These are phyloP conservation scores for Nomada goodeniana DNA, from an alignment of 2,888 invertebrate genomes.

Conservation along the genomic window DNA sequence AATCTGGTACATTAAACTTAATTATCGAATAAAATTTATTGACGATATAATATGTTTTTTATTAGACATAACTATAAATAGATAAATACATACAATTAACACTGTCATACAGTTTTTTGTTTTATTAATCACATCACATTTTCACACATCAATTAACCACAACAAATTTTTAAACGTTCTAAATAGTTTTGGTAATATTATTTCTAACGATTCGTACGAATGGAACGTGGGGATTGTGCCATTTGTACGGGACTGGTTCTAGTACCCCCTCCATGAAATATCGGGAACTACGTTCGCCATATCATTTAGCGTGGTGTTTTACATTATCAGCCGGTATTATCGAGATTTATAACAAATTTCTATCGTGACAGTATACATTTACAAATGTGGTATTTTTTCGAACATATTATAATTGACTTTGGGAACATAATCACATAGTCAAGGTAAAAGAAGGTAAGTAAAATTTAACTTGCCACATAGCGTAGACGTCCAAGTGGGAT, in stretches of 20 bases:
- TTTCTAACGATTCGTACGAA: neutral
- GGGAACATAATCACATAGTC: conserved; percentile 14
- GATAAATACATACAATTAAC: neutral
- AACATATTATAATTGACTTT: neutral
- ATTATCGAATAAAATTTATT: too few relatives aligned
- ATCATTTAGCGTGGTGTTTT: conserved; percentile 67
- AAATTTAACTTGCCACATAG: conserved; percentile 58
- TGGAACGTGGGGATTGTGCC: conserved; percentile 26
- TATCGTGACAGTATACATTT: conserved; percentile 1
- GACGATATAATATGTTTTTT: neutral
- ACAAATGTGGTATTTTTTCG: conserved; percentile 31
- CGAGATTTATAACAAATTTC: conserved; percentile 15
- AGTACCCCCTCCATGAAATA: conserved; percentile 60
- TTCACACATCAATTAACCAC: too few relatives aligned
- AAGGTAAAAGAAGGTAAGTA: conserved; percentile 75
- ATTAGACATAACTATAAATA: neutral
- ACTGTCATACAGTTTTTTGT: neutral
- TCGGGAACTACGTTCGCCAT: conserved; percentile 73
- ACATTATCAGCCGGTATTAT: conserved; percentile 47
- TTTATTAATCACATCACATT: too few relatives aligned
- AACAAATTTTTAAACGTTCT: neutral
- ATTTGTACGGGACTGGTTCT: conserved; percentile 66
- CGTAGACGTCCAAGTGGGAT: conserved; percentile 75
- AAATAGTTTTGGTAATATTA: conserved; percentile 3
- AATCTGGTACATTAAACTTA: too few relatives aligned